These are phyloP conservation scores for Holotrichia oblita DNA, from an alignment of 1,140 invertebrate species.

Conservation along the genomic window DNA sequence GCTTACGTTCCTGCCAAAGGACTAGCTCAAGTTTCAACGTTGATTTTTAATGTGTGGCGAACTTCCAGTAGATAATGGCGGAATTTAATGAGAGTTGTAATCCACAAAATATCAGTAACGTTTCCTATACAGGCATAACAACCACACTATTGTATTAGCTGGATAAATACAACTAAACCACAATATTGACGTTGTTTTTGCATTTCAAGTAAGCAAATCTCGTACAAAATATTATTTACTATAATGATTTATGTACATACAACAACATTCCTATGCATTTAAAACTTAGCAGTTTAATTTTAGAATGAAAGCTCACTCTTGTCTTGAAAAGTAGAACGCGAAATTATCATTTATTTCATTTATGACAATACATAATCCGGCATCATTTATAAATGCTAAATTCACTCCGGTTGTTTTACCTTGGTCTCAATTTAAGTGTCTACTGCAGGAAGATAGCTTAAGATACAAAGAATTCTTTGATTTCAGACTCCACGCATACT, in stretches of 20 bases:
- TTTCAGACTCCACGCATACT: constrained; percentile 2
- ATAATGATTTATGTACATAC: neutral
- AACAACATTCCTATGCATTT: constrained; percentile 15
- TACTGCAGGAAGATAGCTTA: constrained; percentile 8
- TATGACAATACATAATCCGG: constrained; percentile 29
- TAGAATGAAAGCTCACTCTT: constrained; percentile 28
- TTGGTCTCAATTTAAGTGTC: constrained; percentile 28
- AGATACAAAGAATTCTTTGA: constrained; percentile 34
- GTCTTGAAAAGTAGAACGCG: constrained; percentile 25
- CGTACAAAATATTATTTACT: constrained; percentile 4
- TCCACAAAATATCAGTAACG: no score
- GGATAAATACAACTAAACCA: no score
- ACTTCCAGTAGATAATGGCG: no score
- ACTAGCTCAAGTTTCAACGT: no score
- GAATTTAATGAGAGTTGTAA: no score
- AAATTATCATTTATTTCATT: constrained; percentile 36
- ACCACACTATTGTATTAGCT: no score
- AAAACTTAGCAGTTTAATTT: constrained; percentile 26
- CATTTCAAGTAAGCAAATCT: constrained; percentile 12
- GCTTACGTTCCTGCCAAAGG: no score
- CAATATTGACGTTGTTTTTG: neutral
- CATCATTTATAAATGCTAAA: constrained; percentile 20
- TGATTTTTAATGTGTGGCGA: no score
- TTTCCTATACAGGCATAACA: no score
- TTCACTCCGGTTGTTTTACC: neutral